Base-by-base conservation (phyloP, 2,888 invertebrate species). In the Cylloceria caligata region DNA sequence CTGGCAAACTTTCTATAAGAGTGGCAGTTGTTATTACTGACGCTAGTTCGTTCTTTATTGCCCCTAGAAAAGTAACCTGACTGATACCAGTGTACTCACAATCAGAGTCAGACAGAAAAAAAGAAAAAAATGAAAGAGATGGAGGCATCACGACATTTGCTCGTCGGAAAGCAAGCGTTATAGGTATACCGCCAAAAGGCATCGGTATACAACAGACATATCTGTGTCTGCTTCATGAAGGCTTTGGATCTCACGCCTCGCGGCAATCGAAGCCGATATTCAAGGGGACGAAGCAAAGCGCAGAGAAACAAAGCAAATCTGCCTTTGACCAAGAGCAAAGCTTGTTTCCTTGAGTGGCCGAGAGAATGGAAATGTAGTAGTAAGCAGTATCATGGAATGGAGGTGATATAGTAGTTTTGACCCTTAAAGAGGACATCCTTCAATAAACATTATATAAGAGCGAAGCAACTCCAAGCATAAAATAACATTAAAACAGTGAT, bases 261-360 rank as follows among this genome's bases (percentile, higher is more conserved):
- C 45, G 47, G 42, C 72, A 72, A 72, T 72, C 42, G 72, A 72
- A 60, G 45, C 60, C 45, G 60, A 72, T 60, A 72, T 60, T 21
- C 72, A 72, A 72, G 19, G 57, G 60, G 45, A 47, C 60, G 21
- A 47, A 30, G 60, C 45, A 47, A 72, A 60, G 45, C 21, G 11
- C 42, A 30, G 21, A 13, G n/a, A 60, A 60, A 60, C 72, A 72
- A 72, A 72, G 72, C 60, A n/a, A 45, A 45, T 21, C 60, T 60
- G 57, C 47, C 72, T 72, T 65, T 74, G 65, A 74, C 67, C 64
- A 42, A 24, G 36, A 30, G 5, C 13, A 34, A 49, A 19, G 52
- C 64, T 52, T 52, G 47, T 55, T 49, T 47, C 27, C 49, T 55
- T 52, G 34, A 60, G 45, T 45, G 57, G 57, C 4, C 60, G 45